Conservation (phyloP, 2,888 invertebrate species). For the Crossocerus cetratus region DNA sequence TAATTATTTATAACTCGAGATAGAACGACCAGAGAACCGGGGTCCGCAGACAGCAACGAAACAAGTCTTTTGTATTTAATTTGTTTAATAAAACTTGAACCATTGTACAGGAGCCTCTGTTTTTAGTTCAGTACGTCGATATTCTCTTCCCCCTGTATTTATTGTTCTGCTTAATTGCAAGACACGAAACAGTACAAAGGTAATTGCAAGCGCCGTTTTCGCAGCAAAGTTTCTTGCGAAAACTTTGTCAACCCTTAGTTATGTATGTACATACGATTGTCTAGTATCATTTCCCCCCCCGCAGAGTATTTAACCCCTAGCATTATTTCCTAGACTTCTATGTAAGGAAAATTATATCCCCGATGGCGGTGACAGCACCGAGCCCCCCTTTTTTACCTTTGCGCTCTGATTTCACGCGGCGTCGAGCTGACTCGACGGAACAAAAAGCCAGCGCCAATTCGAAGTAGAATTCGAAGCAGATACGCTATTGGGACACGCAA, state of each 20-base stretch:
- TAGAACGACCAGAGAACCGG: slow-evolving; percentile 55
- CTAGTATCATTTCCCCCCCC: slow-evolving; percentile 14
- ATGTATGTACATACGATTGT: slow-evolving; percentile 25
- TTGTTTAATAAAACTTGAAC: slow-evolving; percentile 75
- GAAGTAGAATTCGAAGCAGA: not conserved
- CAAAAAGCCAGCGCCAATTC: slow-evolving; percentile 1
- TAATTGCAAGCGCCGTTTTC: too few relatives aligned
- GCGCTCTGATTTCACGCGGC: not conserved
- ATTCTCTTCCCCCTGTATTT: slow-evolving; percentile 44
- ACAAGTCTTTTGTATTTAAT: slow-evolving; percentile 73
- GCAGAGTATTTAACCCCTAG: slow-evolving; percentile 2
- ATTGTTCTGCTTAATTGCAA: slow-evolving; percentile 4
- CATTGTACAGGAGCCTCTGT: slow-evolving; percentile 65
- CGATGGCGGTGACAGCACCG: slow-evolving; percentile 10
- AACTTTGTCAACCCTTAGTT: slow-evolving; percentile 20
- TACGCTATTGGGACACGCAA: not conserved
- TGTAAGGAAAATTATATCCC: slow-evolving; percentile 13
- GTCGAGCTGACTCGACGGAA: not conserved
- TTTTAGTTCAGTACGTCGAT: slow-evolving; percentile 22
- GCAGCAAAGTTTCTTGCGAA: slow-evolving; percentile 8
- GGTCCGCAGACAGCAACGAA: slow-evolving; percentile 51
- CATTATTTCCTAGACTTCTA: slow-evolving; percentile 20
- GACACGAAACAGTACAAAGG: slow-evolving; percentile 10
- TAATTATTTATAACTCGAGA: slow-evolving; percentile 71
- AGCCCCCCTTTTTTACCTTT: not conserved